Conservation (phyloP, 1,140 invertebrate species). For the Scylla paramamosain region DNA sequence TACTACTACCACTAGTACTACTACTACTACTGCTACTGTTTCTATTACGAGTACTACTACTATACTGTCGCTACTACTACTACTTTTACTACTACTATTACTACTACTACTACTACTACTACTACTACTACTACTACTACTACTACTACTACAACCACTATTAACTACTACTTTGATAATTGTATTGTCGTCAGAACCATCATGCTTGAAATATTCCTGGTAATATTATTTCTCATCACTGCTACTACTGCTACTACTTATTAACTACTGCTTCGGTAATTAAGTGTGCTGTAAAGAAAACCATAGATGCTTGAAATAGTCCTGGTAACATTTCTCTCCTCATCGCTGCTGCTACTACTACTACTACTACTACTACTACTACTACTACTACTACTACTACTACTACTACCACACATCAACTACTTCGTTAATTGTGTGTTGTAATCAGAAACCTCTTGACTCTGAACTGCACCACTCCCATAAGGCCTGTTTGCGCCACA, state of each 20-base stretch:
- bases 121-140: constrained; percentile 31
- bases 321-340: too few species aligned
- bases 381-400: constrained; percentile 31
- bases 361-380: constrained; percentile 30
- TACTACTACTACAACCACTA: constrained; percentile 8
- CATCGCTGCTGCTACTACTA: constrained; percentile 16
- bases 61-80: not conserved
- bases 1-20: constrained; percentile 1
- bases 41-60: not conserved
- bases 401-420: not conserved
- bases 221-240: not conserved
- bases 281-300: too few species aligned
- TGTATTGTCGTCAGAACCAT: not conserved
- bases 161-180: not conserved
- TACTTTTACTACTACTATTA: not conserved
- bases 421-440: not conserved
- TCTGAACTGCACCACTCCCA: too few species aligned
- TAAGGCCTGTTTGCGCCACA: too few species aligned
- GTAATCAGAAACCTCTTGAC: too few species aligned
- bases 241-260: constrained; percentile 9
- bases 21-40: not conserved
- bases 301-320: too few species aligned
- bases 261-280: too few species aligned
- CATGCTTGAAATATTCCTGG: not conserved
- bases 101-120: constrained; percentile 30